These are phyloP conservation scores for Caenorhabditis brenneri DNA, from an alignment of 1,140 invertebrate species.

Conservation along the genomic window DNA sequence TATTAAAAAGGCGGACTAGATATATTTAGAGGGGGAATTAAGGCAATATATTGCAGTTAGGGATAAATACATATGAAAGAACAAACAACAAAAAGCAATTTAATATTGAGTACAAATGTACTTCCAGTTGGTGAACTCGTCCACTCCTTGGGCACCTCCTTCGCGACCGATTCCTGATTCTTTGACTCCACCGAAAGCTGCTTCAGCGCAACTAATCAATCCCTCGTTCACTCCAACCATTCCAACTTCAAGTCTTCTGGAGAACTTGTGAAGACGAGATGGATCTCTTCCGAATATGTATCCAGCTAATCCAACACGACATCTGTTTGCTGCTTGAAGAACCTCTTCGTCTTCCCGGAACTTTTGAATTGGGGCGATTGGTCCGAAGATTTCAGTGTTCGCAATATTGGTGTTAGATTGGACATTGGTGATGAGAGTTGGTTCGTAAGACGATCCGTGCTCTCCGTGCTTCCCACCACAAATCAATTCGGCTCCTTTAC, in stretches of 20 bases:
- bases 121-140: conserved; percentile 94
- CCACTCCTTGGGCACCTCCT: conserved; percentile 89
- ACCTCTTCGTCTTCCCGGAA: conserved; percentile 90
- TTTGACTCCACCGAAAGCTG: conserved; percentile 92
- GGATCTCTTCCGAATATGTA: conserved; percentile 92
- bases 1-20: neutral
- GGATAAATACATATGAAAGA: neutral
- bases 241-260: conserved; percentile 84
- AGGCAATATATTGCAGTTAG: too few relatives aligned
- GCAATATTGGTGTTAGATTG: conserved; percentile 82
- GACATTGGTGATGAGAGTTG: conserved; percentile 85
- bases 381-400: conserved; percentile 92
- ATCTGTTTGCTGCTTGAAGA: conserved; percentile 78
- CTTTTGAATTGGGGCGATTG: conserved; percentile 84
- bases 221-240: conserved; percentile 91
- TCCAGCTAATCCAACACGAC: conserved; percentile 75
- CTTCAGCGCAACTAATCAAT: conserved; percentile 84
- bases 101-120: conserved; percentile 78
- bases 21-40: neutral
- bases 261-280: conserved; percentile 89
- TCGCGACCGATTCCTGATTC: conserved; percentile 95
- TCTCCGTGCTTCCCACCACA: conserved; percentile 79
- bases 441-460: conserved; percentile 81
- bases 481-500: conserved; percentile 84
- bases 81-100: neutral